Base-by-base conservation (phyloP, 1,140 invertebrate genomes). In the Sinella curviseta region DNA sequence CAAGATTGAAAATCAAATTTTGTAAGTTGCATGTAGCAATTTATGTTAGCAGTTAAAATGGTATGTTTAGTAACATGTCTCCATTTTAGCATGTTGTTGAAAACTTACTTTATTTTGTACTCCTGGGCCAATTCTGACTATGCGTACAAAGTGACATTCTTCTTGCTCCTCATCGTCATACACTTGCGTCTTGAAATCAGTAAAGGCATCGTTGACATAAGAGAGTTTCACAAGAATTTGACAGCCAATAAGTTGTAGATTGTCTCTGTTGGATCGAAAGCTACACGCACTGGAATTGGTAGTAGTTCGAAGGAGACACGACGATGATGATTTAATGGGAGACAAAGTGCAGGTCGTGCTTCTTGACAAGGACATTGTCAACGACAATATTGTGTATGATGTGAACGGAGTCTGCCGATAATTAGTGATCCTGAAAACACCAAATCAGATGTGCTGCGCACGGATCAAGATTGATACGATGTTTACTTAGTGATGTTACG, bases 131-230 rank as follows among this genome's bases (percentile, higher is more conserved):
- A 75, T 26, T 39, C 74, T 2, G 24, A 75, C 34, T 16, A 75
- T 75, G 3, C 74, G 34, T 16, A 75, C 35, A 48, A 75, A 75
- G 26, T 75, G 74, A 75, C 74, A 75, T 75, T 36, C 74, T 33
- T 70, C 65, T 33, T 70, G 26, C 24, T 33, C 65, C 8, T 70
- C 65, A n/a, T 75, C 74, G 26, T 75, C 74, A 35, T 75, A 54
- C 2, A 75, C 74, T 54, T n/a, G 14, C 2, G 74, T 54, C 20
- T 48, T n/a, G 4, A 75, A 39, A 20, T 75, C 34, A 39, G 8
- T 75, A 8, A 75, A 17, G 12, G 74, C 36, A 12, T 75, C 35
- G 24, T 75, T 75, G 1, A 75, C 34, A 24, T 75, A 30, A 4
- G 74, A 75, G 1, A 39, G 4, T 75, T 75, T 75, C 3, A 30